Evolutionary conservation across 2,113 vertebrate genomes (phyloP), one percentile per base, ranked within the genome.

Genomic region (Fregetta grallaria): DNA sequence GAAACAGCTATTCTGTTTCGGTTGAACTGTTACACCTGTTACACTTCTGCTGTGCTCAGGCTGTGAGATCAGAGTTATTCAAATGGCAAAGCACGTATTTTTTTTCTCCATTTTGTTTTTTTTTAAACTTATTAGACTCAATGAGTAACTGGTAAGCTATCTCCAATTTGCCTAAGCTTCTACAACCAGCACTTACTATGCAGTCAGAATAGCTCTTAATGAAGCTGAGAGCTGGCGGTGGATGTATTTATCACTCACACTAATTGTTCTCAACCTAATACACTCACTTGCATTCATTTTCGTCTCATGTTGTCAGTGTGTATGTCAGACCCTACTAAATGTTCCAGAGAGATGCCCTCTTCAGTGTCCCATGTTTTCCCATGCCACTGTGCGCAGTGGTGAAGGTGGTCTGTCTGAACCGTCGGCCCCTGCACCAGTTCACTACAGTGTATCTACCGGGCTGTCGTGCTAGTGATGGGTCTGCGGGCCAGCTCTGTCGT

Each of bases 371-470:
- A 1, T 84, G 9, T 65, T 62, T 45, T 94, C 30, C 40, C 0
- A 4, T 74, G 79, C 36, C 36, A 38, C 30, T 56, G 73, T 53
- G 68, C 0, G 0, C 44, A 21, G 36, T 32, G 30, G 65, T 16
- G 47, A 23, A 23, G 53, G n/a, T 55, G 62, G 23, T 52, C 16
- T 65, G 45, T 36, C 34, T 40, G 47, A 53, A 7, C 36, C 0
- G 0, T 59, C 0, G 0, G 30, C 15, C n/a, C 29, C 47, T 70
- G 59, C 20, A 20, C 11, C 0, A 0, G n/a, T 38, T 88, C 29
- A 38, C 47, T 15, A 5, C 0, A 0, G 67, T 25, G 11, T n/a
- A 38, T 38, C 38, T 38, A 70, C 52, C 5, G 13, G 34, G 10
- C 5, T 49, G 29, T 32, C 0, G 0, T 50, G 38, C 50, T 45